A percentile compares a stretch with the other conserved stretches of the same genome.
phyloP scores from a whole-genome alignment of 2,797 vertebrate genomes.

The Cossypha polioptera region DNA sequence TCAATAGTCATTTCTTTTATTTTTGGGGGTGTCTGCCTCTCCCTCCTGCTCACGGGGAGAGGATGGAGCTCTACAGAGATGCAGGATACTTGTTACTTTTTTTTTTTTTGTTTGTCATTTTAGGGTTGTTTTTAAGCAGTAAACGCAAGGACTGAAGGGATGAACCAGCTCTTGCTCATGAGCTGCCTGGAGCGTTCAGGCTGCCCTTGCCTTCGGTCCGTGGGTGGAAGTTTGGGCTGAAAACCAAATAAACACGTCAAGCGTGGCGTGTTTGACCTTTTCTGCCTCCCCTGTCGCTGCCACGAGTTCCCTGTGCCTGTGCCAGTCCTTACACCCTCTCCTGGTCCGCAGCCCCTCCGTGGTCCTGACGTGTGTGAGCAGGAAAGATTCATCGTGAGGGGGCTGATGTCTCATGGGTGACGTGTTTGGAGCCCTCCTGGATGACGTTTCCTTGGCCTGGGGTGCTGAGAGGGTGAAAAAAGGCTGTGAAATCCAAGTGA shows the following conservation, averaged over 20 bases:
- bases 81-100: fast-evolving
- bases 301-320: fast-evolving
- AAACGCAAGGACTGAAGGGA: background rate
- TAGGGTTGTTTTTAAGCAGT: background rate
- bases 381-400: fast-evolving
- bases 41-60: no score
- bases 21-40: background rate
- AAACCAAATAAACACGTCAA: background rate
- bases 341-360: fast-evolving
- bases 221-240: background rate
- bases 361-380: background rate
- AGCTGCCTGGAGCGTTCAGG: fast-evolving
- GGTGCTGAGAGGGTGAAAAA: background rate
- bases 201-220: fast-evolving
- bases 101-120: fast-evolving
- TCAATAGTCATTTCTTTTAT: fast-evolving
- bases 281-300: background rate
- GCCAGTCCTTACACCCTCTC: background rate
- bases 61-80: background rate
- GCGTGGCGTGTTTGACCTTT: fast-evolving
- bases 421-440: background rate
- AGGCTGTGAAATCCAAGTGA: background rate
- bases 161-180: background rate
- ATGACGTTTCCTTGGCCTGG: background rate
- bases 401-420: background rate